phyloP scores from a whole-genome alignment of 2,888 invertebrate species.

The Azorinus chamasolen region DNA sequence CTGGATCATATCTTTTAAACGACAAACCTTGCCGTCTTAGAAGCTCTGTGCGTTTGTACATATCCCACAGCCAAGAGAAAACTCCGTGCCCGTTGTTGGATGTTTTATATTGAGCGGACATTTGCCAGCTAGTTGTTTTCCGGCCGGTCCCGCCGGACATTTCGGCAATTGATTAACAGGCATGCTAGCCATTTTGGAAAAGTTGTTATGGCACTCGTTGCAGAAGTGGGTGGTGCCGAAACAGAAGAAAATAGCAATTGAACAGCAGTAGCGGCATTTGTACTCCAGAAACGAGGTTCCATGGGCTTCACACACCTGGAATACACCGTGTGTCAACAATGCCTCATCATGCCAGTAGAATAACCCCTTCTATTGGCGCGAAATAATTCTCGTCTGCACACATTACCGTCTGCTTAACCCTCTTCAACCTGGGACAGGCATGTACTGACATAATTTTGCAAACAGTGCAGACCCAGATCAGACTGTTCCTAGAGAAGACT shows the following conservation, averaged over 20 bases:
- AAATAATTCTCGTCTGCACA: no score
- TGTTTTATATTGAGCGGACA: constrained; percentile 57
- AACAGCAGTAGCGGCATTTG: constrained; percentile 99
- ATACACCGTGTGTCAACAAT: background rate
- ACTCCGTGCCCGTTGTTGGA: constrained; percentile 58
- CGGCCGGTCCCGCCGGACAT: constrained; percentile 93
- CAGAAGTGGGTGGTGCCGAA: constrained; percentile 99
- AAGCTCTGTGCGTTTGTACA: constrained; percentile 51
- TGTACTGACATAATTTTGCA: no score
- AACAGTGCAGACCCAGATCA: no score
- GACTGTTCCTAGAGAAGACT: no score
- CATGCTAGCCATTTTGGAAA: constrained; percentile 94
- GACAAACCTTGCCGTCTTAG: constrained; percentile 6
- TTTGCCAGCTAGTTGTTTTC: constrained; percentile 45
- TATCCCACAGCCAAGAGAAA: constrained; percentile 54
- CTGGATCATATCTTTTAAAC: no score
- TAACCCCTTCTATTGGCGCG: no score
- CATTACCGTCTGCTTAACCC: no score
- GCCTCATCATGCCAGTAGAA: no score
- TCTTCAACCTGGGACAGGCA: no score
- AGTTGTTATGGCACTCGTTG: constrained; percentile 98
- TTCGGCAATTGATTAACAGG: constrained; percentile 93
- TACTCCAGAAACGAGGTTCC: constrained; percentile 98
- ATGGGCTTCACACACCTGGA: constrained; percentile 95
- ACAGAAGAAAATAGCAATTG: constrained; percentile 99